Evolutionary conservation across 1,140 invertebrate species (phyloP), one percentile per base, ranked within the genome.

Genomic region (Meloidogyne exigua): DNA sequence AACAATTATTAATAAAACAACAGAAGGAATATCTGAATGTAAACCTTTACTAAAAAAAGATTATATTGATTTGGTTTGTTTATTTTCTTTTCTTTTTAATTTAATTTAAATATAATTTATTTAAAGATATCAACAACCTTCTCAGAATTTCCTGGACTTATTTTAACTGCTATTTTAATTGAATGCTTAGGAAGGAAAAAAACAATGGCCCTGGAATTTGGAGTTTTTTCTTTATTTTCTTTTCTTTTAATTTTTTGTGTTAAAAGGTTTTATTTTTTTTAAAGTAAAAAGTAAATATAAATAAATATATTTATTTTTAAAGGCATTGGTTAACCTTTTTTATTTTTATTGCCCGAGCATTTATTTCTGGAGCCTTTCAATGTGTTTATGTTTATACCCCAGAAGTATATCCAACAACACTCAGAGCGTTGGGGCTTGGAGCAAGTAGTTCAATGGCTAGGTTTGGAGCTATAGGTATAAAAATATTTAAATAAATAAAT

Each of bases 341-440:
- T 68, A 88, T 97, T 65, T 96, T 96, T 88, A 87, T 95, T 77
- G 93, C 94, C 0, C 90, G 95, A 84, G 94, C 93, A 7, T 92
- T 96, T 72, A 95, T 96, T 78, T 94, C 94, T 36, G 93, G 94
- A 1, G 92, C 95, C 5, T 96, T 97, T 86, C 94, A 95, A 90
- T 94, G 93, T 18, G 93, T 93, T 0, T 96, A 97, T 86, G 94
- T 96, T 18, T 96, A 97, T 83, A 96, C 95, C 18, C 94, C 94
- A 26, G 94, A 96, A 90, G 93, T 92, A 21, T 96, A 96, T 88
- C 94, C 95, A 0, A 95, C 93, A 4, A 93, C 93, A 64, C 90
- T 95, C 78, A 88, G 94, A 79, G 92, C 93, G 39, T 91, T 94
- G 49, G 94, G 94, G 0, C 91, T 96, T 0, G 94, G 94, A 4